Percentiles rank a stretch among this genome's conserved stretches.
Evolutionary conservation across 1,140 invertebrate genomes (phyloP).

Genomic region (Lycorma delicatula): DNA sequence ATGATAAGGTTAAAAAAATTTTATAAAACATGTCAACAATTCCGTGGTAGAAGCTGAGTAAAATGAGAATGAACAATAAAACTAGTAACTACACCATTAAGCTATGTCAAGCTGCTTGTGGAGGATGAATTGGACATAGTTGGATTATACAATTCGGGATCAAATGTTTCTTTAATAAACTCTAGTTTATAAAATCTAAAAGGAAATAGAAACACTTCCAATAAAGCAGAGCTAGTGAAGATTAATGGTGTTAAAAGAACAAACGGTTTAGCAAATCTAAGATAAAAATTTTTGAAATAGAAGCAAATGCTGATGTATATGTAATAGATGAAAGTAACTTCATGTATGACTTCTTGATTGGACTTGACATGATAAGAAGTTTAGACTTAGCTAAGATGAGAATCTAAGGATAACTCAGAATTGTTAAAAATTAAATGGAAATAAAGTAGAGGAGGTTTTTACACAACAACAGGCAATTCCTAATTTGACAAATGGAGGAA

Average conservation of each 20-base stretch:
- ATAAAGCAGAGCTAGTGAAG: slow-evolving; percentile 21
- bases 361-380: slow-evolving; percentile 23
- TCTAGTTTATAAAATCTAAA: slow-evolving; percentile 9
- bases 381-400: slow-evolving; percentile 22
- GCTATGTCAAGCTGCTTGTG: slow-evolving; percentile 4
- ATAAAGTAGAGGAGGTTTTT: no score
- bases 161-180: slow-evolving; percentile 14
- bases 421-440: no score
- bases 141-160: slow-evolving; percentile 16
- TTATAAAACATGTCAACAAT: no score
- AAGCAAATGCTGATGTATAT: slow-evolving; percentile 17
- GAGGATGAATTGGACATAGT: slow-evolving; percentile 1
- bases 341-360: slow-evolving; percentile 22
- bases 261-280: no score
- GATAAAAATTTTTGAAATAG: slow-evolving; percentile 25
- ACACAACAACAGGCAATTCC: no score
- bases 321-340: slow-evolving; percentile 21
- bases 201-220: no score
- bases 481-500: no score
- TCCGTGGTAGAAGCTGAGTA: no score
- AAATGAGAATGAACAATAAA: no score
- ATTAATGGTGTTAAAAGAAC: slow-evolving; percentile 30
- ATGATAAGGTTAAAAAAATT: no score
- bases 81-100: no score
- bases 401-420: slow-evolving; percentile 22